Conservation (phyloP, 2,888 invertebrate species). For the Auanema sp. region DNA sequence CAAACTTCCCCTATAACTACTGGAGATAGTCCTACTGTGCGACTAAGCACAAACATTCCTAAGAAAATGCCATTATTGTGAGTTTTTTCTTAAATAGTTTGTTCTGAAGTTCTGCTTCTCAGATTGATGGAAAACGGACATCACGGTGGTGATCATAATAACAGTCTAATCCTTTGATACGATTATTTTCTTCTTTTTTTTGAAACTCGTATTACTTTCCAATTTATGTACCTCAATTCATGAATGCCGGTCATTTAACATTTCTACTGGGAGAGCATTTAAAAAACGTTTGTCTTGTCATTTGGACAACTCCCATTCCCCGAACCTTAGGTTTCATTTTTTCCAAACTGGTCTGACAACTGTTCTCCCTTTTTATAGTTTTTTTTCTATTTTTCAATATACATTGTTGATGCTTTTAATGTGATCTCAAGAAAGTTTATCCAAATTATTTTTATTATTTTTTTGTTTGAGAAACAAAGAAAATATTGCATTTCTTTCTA, state of each 20-base stretch:
- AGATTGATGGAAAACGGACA: not conserved
- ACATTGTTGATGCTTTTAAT: not conserved
- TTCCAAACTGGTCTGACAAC: too few relatives aligned
- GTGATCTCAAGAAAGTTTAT: not conserved
- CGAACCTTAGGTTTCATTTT: too few relatives aligned
- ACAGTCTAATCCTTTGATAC: not conserved
- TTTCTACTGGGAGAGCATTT: too few relatives aligned
- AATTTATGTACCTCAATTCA: not conserved
- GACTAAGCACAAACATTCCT: conserved; percentile 33
- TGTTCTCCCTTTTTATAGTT: not conserved
- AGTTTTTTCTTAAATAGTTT: not conserved
- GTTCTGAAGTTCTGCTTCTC: not conserved
- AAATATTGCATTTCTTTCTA: not conserved
- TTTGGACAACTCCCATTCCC: too few relatives aligned
- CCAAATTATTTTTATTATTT: not conserved
- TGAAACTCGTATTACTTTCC: not conserved
- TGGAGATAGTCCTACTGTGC: conserved; percentile 49
- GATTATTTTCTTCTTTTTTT: too few relatives aligned
- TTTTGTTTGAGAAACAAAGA: not conserved
- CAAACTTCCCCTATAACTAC: conserved; percentile 34
- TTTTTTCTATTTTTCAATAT: not conserved
- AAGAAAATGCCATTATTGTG: not conserved
- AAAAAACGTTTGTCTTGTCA: too few relatives aligned
- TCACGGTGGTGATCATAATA: not conserved
- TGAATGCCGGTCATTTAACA: too few relatives aligned